Conservation (phyloP, 1,140 invertebrate species). For the Polypedilum vanderplanki region DNA sequence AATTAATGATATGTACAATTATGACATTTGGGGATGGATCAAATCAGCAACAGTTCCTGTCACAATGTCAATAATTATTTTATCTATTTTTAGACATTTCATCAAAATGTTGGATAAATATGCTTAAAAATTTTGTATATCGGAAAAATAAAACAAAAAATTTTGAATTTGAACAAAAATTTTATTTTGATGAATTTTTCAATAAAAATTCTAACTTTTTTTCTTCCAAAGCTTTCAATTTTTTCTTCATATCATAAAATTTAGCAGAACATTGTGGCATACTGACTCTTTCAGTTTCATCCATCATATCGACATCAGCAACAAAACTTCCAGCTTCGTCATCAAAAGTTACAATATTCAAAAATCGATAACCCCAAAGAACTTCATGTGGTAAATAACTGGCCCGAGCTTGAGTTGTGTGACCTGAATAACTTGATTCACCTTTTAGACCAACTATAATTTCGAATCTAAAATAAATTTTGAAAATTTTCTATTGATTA, state of each 20-base stretch:
- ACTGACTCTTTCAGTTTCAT: neutral
- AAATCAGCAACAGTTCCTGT: conserved; percentile 65
- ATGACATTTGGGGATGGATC: conserved; percentile 63
- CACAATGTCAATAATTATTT: conserved; percentile 63
- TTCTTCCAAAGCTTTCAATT: too few relatives aligned
- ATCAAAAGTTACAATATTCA: neutral
- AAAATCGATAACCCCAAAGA: neutral
- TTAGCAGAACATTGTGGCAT: neutral
- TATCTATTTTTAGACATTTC: conserved; percentile 70
- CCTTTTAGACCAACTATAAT: neutral
- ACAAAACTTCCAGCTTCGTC: neutral
- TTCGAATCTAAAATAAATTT: neutral
- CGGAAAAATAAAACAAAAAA: too few relatives aligned
- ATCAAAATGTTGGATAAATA: conserved; percentile 56
- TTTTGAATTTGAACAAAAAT: too few relatives aligned
- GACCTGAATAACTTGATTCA: neutral
- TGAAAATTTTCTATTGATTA: neutral
- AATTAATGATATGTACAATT: conserved; percentile 57
- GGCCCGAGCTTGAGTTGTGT: neutral
- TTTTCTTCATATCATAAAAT: neutral
- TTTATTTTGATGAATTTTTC: too few relatives aligned
- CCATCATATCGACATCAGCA: neutral
- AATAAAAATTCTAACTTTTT: too few relatives aligned
- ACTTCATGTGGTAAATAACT: neutral
- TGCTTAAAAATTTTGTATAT: neutral